Evolutionary conservation across 2,113 vertebrate genomes (phyloP), one percentile per base, ranked within the genome.

Genomic region (Triplophysa siluroides): DNA sequence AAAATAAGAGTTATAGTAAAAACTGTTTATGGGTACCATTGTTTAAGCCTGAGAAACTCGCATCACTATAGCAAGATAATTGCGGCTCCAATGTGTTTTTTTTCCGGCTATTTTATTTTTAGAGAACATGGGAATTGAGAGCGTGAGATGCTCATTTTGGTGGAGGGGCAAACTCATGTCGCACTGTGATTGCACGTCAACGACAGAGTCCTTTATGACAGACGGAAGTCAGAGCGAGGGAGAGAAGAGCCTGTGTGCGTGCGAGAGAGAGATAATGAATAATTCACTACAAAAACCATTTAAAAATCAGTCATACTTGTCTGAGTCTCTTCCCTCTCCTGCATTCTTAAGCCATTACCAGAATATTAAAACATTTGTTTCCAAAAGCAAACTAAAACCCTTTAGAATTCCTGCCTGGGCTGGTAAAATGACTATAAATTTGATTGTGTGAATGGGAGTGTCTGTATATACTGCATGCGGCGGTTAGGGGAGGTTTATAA

Each of bases 321-420:
- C 80, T 82, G 65, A 74, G 68, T 84, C 71, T 82, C 26, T 76
- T 38, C 65, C 74, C 65, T 81, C 54, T 69, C 58, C 64, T 81
- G 60, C 76, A 84, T 84, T 78, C 83, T 75, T 76, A 68, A 76
- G 77, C 65, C 78, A 81, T 84, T 82, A 76, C 65, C 75, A 68
- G 76, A 82, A 84, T 81, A 82, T 76, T 79, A 63, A 84, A 82
- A 56, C 83, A 77, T 84, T 82, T 79, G 83, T 82, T 81, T 84
- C 75, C 72, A 38, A 72, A 68, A 78, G 33, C 76, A 26, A 80
- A 60, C 58, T 76, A 47, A 82, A 82, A 45, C 66, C 81, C 33
- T 45, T 26, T 14, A 58, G 41, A 76, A 84, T 84, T 81, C 79
- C 62, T 78, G 47, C 76, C 78, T 70, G 70, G 83, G 62, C 23